Base-by-base conservation (phyloP, 1,140 invertebrate species). In the Cherax quadricarinatus region DNA sequence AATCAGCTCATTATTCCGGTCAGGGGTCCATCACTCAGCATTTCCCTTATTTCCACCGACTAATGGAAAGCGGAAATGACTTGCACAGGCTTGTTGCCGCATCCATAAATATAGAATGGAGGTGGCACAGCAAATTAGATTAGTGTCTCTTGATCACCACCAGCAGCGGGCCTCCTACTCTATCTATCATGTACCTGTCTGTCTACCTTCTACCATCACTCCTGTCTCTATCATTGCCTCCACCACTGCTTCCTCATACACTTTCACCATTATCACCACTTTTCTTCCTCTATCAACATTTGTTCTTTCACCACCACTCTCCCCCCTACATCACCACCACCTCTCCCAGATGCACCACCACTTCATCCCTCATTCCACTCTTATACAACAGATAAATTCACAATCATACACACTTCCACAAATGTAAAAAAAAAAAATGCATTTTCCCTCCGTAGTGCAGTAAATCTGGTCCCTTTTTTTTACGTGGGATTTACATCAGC, bases 31-130 rank as follows among this genome's bases (percentile, higher is more conserved):
- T 89, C 87, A 89, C 21, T 86, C 78, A 66, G 24, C n/a, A 24
- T 81, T 41, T 30, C 84, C 75, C 79, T 86, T 78, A 80, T 81
- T 91, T 70, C 60, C 21, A 70, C 86, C 75, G 9, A 70, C 78
- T 82, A 91, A 91, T 91, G 78, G 90, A 85, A 87, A 91, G 86
- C 84, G 41, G 30, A 91, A 81, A 86, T 91, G 82, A 75, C 60
- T 51, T 82, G 51, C 24, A 78, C 53, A 75, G 80, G 81, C 66
- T 89, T 75, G 88, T 82, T 83, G 79, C 82, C 88, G 53, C 88
- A 89, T 89, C 88, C 88, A 89, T 83, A 87, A 87, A 91, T 87
- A 87, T 82, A 49, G 60, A 62, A 79, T 91, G 90, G 78, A 87
- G 24, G 75, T n/a, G 51, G 60, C 24, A 41, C 73, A 86, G 90